Base-by-base conservation (phyloP, 2,113 vertebrate genomes). In the Corythoichthys haematopterus region DNA sequence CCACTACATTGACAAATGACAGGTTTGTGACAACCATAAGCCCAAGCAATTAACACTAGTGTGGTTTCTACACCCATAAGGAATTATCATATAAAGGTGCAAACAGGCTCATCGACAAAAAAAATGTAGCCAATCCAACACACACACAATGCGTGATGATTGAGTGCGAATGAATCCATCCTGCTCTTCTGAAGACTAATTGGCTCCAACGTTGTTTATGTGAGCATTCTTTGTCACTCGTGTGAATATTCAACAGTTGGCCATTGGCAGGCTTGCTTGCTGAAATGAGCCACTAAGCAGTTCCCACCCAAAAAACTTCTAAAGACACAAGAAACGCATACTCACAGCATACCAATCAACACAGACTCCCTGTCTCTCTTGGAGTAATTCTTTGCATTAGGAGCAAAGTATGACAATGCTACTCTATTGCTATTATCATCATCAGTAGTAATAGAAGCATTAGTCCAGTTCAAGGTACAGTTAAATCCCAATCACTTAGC, bases 191-290 rank as follows among this genome's bases (percentile, higher is more conserved):
- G 46, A 28, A 75, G 37, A 71, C 80, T 81, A 84, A 86, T 80
- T 88, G 72, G 81, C 77, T 78, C 69, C 68, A 71, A 63, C 72
- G 70, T 80, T 80, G 76, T 78, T 81, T 81, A 73, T 80, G 78
- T 67, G 67, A 71, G 63, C 38, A 2, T 28, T 84, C 84, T 83
- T 87, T 87, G 82, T 84, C 71, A 64, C 70, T 52, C 16, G 40
- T 66, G 45, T 88, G 85, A 88, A 86, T 89, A 89, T 87, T 88
- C 88, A 88, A 87, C 68, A 84, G 80, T 55, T 33, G 76, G 74
- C 74, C 79, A 73, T 66, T 37, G 62, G 64, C 75, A 50, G 74
- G 63, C 36, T 69, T 28, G 47, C 53, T 74, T 46, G 52, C 56
- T 67, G 62, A 79, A 81, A 80, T 79, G 72, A 76, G 76, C 69